These are phyloP conservation scores for Artibeus lituratus DNA, from an alignment of 2,797 vertebrate species.

Conservation along the genomic window DNA sequence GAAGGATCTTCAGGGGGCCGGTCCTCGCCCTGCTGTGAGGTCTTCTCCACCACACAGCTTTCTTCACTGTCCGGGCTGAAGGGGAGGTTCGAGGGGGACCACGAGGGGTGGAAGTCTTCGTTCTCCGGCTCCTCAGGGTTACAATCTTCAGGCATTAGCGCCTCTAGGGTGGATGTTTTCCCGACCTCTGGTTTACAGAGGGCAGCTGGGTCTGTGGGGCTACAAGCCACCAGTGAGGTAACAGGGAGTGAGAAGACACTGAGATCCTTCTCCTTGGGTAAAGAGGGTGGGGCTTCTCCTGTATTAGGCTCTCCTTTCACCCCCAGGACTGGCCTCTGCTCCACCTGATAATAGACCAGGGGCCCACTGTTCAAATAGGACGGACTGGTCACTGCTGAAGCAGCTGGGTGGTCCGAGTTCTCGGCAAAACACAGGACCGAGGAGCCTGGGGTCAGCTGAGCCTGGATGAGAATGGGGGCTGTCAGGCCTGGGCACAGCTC, in stretches of 20 bases:
- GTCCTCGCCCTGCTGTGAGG: slow-evolving; percentile 73
- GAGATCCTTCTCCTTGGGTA: slow-evolving; percentile 73
- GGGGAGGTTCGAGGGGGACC: slow-evolving; percentile 56
- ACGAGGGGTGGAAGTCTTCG: slow-evolving; percentile 65
- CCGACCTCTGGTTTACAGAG: slow-evolving; percentile 62
- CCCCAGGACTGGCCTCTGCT: slow-evolving; percentile 72
- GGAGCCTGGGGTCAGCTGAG: slow-evolving; percentile 89
- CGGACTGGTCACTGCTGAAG: slow-evolving; percentile 70
- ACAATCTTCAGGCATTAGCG: slow-evolving; percentile 49
- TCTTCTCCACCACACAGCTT: slow-evolving; percentile 57
- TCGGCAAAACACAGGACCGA: slow-evolving; percentile 92
- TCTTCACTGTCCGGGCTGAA: slow-evolving; percentile 55
- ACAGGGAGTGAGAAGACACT: slow-evolving; percentile 70
- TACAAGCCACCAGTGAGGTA: slow-evolving; percentile 77
- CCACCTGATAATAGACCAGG: slow-evolving; percentile 80
- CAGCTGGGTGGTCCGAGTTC: slow-evolving; percentile 71
- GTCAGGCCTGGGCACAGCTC: slow-evolving; percentile 81
- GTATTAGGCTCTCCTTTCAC: slow-evolving; percentile 64
- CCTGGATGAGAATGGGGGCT: slow-evolving; percentile 88
- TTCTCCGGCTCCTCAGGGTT: neutral
- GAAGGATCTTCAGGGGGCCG: slow-evolving; percentile 62
- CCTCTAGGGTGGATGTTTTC: slow-evolving; percentile 46
- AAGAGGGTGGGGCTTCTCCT: slow-evolving; percentile 39
- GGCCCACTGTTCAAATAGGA: slow-evolving; percentile 79
- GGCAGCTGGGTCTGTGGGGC: slow-evolving; percentile 64